Evolutionary conservation across 2,797 vertebrate genomes (phyloP).

Genomic region (Sebastes hubbsi): DNA sequence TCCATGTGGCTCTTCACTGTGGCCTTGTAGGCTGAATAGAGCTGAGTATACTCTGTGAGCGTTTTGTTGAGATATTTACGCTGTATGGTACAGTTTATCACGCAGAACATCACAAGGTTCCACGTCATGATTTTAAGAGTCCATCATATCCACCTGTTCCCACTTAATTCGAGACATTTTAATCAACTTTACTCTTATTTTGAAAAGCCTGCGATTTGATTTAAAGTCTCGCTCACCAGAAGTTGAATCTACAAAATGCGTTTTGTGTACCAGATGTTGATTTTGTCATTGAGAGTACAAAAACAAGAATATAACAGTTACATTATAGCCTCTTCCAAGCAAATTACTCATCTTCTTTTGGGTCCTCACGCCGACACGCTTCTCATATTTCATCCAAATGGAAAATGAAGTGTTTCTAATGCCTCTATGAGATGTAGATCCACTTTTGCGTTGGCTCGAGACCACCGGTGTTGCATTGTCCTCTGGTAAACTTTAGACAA

Average conservation of each 20-base stretch:
- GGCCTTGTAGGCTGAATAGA: slow-evolving; percentile 14
- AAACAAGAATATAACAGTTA: slow-evolving; percentile 3
- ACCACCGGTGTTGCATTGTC: slow-evolving; percentile 31
- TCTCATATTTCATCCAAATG: slow-evolving; percentile 44
- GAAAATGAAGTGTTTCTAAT: slow-evolving; percentile 42
- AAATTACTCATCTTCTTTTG: slow-evolving; percentile 18
- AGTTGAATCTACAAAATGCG: neutral
- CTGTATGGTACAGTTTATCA: neutral
- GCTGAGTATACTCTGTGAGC: neutral
- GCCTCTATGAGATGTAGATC: slow-evolving; percentile 20
- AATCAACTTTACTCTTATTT: neutral
- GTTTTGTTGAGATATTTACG: neutral
- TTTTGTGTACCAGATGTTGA: slow-evolving; percentile 23
- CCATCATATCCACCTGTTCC: neutral
- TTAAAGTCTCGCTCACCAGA: neutral
- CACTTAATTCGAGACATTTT: neutral
- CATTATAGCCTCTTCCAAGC: slow-evolving; percentile 1
- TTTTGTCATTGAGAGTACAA: slow-evolving; percentile 31
- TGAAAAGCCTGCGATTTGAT: slow-evolving; percentile 4
- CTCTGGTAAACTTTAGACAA: slow-evolving; percentile 42
- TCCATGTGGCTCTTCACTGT: neutral
- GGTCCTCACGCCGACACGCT: neutral
- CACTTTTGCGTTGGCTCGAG: slow-evolving; percentile 6
- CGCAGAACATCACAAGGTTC: neutral
- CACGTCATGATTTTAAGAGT: neutral